These are phyloP conservation scores for Halichondria panicea DNA, from an alignment of 37 sponge, comb jelly and placozoan genomes.

Conservation along the genomic window DNA sequence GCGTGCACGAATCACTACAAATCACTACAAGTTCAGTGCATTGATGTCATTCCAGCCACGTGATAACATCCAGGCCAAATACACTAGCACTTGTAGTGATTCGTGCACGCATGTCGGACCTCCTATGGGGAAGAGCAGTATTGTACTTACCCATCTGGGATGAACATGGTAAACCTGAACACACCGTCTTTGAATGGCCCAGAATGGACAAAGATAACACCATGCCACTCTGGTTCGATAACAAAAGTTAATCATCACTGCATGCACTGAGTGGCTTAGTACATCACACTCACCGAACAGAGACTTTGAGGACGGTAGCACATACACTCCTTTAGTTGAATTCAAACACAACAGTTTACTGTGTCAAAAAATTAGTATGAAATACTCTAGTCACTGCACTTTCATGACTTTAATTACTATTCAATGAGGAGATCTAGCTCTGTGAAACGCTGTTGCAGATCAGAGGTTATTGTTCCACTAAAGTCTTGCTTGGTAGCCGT, in stretches of 20 bases:
- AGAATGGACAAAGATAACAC: slow-evolving; percentile 60
- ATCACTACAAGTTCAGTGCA: too few species aligned
- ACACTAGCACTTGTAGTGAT: too few species aligned
- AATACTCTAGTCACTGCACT: not conserved
- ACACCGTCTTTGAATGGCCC: slow-evolving; percentile 64
- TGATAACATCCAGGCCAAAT: too few species aligned
- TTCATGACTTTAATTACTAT: slow-evolving; percentile 33
- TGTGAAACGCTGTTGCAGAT: slow-evolving; percentile 10
- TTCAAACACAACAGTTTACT: slow-evolving; percentile 52
- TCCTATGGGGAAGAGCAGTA: too few species aligned
- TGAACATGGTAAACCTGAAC: slow-evolving; percentile 63
- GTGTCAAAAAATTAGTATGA: not conserved
- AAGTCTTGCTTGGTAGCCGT: not conserved
- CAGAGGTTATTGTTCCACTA: not conserved
- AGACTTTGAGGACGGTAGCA: slow-evolving; percentile 58
- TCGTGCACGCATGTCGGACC: too few species aligned
- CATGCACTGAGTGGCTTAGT: not conserved
- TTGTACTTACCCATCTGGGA: slow-evolving; percentile 79
- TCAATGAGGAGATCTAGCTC: slow-evolving; percentile 49
- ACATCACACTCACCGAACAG: slow-evolving; percentile 33
- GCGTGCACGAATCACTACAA: too few species aligned
- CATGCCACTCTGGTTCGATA: slow-evolving; percentile 77
- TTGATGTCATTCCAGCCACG: too few species aligned
- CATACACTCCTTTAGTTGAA: slow-evolving; percentile 46
- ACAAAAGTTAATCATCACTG: not conserved